Evolutionary conservation across 2,797 vertebrate genomes (phyloP).

Genomic region (Neosilurus mollespiculum): DNA sequence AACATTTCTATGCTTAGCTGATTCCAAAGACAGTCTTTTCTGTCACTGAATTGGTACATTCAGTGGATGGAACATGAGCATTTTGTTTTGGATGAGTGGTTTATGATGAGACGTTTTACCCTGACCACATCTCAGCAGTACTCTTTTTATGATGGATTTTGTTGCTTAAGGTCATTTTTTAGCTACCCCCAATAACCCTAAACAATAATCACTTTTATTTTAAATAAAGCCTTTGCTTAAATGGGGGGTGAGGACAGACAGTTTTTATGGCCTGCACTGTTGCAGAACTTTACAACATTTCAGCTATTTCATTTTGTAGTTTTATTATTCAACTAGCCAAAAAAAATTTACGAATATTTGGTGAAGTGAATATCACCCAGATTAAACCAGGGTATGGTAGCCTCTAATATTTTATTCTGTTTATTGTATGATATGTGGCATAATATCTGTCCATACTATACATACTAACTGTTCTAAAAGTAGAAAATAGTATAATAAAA

Average conservation of each 20-base stretch:
- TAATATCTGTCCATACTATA: background rate
- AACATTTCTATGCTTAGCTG: conserved; percentile 26
- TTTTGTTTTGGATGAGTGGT: background rate
- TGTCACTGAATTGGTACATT: background rate
- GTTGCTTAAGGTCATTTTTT: background rate
- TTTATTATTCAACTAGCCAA: background rate
- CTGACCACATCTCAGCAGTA: too few relatives aligned
- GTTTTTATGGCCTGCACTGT: background rate
- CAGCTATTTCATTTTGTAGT: background rate
- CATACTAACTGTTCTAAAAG: background rate
- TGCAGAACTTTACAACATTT: background rate
- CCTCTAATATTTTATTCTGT: background rate
- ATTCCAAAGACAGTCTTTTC: conserved; percentile 37
- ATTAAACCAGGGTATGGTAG: background rate
- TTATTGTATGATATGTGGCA: background rate
- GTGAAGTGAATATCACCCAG: background rate
- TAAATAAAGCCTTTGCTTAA: background rate
- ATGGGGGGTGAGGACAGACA: background rate
- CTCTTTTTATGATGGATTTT: background rate
- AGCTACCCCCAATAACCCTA: background rate
- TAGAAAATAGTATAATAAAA: background rate
- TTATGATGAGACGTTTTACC: background rate
- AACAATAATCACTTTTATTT: background rate
- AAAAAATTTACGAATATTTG: background rate
- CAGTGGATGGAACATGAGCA: background rate